Base-by-base conservation (phyloP, 2,888 invertebrate genomes). In the Gari tellinella region DNA sequence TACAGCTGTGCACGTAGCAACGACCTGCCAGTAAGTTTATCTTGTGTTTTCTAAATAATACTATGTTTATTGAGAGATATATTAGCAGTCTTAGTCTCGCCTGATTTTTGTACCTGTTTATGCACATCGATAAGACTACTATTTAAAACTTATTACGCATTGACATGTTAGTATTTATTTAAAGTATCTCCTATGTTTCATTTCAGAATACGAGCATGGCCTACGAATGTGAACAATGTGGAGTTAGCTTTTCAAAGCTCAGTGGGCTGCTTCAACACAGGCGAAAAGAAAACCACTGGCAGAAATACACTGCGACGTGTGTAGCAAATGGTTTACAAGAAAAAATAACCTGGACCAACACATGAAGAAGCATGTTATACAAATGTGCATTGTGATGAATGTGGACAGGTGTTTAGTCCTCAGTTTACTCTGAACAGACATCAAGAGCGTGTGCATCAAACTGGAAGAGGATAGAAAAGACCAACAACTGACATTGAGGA, bases 311-410 rank as follows among this genome's bases (percentile, higher is more conserved):
- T 43, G 43, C 14, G 43, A 43, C 15, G 43, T 66, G 4, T 66
- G 66, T 25, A 23, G 51, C 1, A 46, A 37, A 38, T 14, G n/a
- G 23, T 65, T 65, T 19, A 56, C 55, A 3, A 26, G 64, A 25
- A 65, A 65, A 40, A 26, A 26, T 37, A 65, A 65, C 43, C 25
- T 48, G 21, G 49, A 25, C 46, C 62, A 40, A 19, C 62, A 62
- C 25, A 62, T 12, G 31, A 38, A 51, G 41, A 62, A 62, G 40
- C 52, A 62, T 26, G 40, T 3, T 4, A 2, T 5, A 3, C 5
- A 7, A 62, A 41, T 52, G 62, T 62, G 12, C 51, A 62, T 52
- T 62, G 62, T 62, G 51, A 51, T 23, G 52, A 62, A 25, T 65
- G 65, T 46, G 55, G 55, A 25, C 48, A 49, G 17, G 10, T 57